Base-by-base conservation (phyloP, 1,140 invertebrate species). In the Heliothis subflexa region DNA sequence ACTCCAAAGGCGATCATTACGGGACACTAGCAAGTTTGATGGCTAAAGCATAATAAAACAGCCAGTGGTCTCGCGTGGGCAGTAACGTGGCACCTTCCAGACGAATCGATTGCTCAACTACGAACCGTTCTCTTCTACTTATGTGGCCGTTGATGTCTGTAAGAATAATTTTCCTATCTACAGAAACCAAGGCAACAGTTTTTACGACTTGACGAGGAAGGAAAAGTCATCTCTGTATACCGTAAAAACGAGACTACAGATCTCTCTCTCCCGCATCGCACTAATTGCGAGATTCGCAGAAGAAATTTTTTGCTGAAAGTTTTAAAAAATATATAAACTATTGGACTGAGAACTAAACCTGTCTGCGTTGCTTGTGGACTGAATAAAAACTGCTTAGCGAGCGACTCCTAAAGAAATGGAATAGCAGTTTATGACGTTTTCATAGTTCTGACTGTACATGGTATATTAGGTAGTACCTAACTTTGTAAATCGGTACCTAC, bases 201-300 rank as follows among this genome's bases (percentile, higher is more conserved):
- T 49, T 50, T 70, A 70, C 66, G 66, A 70, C 21, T 49, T 28
- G 18, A 70, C 25, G 66, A 66, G 10, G 18, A 47, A 13, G 45
- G 16, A 49, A 50, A 68, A 70, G 10, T 66, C 40, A 66, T 66
- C 10, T 66, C 2, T 21, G 62, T 13, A 70, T 28, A 70, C 50
- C 21, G 21, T 70, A 70, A 52, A 52, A 52, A 9, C 4, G 7
- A 70, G 66, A 18, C 66, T 70, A 50, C n/a, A 70, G 40, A 47
- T 47, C 16, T 66, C 16, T 59, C 12, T 9, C 54, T 25, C 14
- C 55, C 47, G 50, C 66, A 62, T 75, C 57, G 57, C 72, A 28
- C 57, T 75, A 75, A 75, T 75, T 62, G 72, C 72, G 72, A 49
- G 57, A 62, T 75, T 75, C 57, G 57, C 25, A 75, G 21, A 33